Percentiles rank a stretch among this genome's conserved stretches.
phyloP scores from a whole-genome alignment of 2,888 invertebrate genomes.

The Piscicola geometra region DNA sequence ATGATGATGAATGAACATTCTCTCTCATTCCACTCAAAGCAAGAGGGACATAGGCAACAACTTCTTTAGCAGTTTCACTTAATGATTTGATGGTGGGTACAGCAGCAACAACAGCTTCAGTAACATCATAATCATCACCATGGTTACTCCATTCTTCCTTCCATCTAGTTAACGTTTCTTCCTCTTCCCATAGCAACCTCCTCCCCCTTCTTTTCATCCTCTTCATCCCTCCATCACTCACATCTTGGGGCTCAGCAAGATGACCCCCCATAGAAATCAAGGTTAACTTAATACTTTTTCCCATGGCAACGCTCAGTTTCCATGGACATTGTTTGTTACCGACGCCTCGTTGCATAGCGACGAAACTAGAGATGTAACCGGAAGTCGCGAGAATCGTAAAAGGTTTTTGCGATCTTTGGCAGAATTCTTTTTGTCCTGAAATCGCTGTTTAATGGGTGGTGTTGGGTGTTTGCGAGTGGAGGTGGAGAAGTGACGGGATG shows the following conservation, averaged over 20 bases:
- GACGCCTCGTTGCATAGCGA: not conserved
- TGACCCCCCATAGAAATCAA: not conserved
- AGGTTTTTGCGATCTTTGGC: not conserved
- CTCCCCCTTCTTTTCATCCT: not conserved
- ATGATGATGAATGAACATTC: no score
- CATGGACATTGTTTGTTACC: not conserved
- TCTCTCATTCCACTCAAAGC: no score
- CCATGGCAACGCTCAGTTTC: not conserved
- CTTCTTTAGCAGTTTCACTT: not conserved
- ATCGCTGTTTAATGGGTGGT: not conserved
- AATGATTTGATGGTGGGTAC: not conserved
- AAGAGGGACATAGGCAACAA: no score
- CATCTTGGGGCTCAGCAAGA: no score
- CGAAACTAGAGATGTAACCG: not conserved
- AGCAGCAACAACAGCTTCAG: no score
- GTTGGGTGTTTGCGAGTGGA: no score
- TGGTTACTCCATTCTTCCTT: not conserved
- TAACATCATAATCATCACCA: not conserved
- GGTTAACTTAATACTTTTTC: not conserved
- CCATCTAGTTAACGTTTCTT: not conserved
- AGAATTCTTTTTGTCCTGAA: not conserved
- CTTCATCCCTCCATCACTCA: no score
- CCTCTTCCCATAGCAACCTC: not conserved
- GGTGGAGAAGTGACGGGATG: no score
- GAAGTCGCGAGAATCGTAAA: not conserved